Conservation (phyloP, 1,140 invertebrate genomes). For the Drosophila obscura region DNA sequence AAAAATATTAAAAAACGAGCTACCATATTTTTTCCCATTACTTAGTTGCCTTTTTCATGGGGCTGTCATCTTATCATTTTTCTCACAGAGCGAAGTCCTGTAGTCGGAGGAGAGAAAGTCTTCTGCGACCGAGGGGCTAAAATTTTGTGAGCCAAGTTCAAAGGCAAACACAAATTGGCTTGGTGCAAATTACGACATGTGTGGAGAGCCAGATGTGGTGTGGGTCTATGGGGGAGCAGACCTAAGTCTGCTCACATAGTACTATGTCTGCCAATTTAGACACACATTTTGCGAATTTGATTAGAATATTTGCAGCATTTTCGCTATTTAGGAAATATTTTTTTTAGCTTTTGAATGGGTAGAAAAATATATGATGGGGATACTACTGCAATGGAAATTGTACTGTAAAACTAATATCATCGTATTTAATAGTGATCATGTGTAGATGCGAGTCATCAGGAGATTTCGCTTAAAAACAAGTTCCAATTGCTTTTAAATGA, state of each 20-base stretch:
- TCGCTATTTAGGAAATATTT: conserved; percentile 29
- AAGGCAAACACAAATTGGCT: conserved; percentile 75
- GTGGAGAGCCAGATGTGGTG: conserved; percentile 18
- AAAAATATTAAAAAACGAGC: conserved; percentile 76
- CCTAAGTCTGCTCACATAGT: conserved; percentile 32
- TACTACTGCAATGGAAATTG: not conserved
- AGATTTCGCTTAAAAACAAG: not conserved
- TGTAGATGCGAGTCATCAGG: not conserved
- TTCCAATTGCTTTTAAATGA: too few species aligned
- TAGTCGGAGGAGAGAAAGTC: conserved; percentile 16
- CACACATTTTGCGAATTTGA: conserved; percentile 78
- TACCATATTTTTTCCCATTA: conserved; percentile 63
- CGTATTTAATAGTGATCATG: conserved; percentile 12
- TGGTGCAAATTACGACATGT: conserved; percentile 74
- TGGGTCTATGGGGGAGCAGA: conserved; percentile 1
- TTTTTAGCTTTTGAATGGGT: conserved; percentile 50
- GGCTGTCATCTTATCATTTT: conserved; percentile 79
- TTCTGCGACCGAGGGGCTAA: conserved; percentile 60
- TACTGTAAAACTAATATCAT: not conserved
- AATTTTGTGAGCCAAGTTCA: conserved; percentile 72
- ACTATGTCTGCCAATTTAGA: conserved; percentile 76
- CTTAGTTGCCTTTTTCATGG: conserved; percentile 61
- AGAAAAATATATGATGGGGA: conserved; percentile 1
- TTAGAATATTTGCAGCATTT: conserved; percentile 66
- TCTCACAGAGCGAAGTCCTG: conserved; percentile 59